Evolutionary conservation across 2,888 invertebrate species (phyloP), one percentile per base, ranked within the genome.

Genomic region (Catocala sponsa): DNA sequence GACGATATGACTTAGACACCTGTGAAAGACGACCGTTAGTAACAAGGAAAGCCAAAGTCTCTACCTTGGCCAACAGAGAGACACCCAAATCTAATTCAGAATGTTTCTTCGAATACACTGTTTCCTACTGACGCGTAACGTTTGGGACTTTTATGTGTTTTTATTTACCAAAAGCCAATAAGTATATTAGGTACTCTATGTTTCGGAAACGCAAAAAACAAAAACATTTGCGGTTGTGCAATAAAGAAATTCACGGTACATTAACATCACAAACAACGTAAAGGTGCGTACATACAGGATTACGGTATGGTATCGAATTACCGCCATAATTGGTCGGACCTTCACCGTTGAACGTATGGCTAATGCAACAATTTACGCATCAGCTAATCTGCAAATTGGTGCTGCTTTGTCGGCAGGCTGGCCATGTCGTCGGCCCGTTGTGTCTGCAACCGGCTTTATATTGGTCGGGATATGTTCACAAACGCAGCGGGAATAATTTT

Each of bases 291-390:
- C 81, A 84, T 54, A 68, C 79, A 74, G 79, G 79, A 78, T 83
- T 82, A 78, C 74, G 70, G 42, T 60, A 50, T 62, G 68, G 80
- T 86, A 82, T 91, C 86, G 82, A 82, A 84, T 91, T 91, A 90
- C 89, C 72, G 70, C 76, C 82, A 87, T 90, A 90, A 91, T 91
- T 89, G 86, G 83, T 82, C 77, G 75, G 78, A 78, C 85, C 82
- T 88, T 82, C 78, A 73, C 77, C 84, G 80, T 78, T 78, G 82
- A 81, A 77, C 82, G 87, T 84, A 81, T 74, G 84, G 87, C 90
- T 91, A 91, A 91, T 89, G 89, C 90, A 90, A 89, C 90, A 87
- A 86, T 92, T 93, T 88, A 93, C 91, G 93, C 92, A 91, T 90
- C 92, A 88, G 80, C 85, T 90, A 86, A 89, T 91, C 87, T 89